Evolutionary conservation across 2,888 invertebrate genomes (phyloP).

Genomic region (Gymnoscelis rufifasciata): DNA sequence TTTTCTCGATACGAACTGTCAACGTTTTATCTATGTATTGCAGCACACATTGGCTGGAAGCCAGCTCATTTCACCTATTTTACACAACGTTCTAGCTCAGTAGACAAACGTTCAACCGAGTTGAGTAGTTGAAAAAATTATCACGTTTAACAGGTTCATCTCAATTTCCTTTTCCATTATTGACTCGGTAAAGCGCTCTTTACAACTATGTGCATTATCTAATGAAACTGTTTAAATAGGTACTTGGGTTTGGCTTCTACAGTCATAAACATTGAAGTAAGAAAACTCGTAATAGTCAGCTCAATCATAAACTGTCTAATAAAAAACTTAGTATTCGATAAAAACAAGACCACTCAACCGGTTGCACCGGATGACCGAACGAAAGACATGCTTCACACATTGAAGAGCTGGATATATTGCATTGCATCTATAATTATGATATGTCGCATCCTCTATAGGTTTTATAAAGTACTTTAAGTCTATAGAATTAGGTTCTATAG

Average conservation of each 20-base stretch:
- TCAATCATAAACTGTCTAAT: slow-evolving; percentile 1
- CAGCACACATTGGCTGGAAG: slow-evolving; percentile 52
- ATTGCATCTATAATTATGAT: neutral
- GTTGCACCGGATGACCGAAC: slow-evolving; percentile 31
- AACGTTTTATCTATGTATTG: slow-evolving; percentile 44
- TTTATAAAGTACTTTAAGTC: too few relatives aligned
- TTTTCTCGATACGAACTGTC: slow-evolving; percentile 46
- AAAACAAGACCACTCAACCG: slow-evolving; percentile 10
- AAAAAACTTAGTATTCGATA: slow-evolving; percentile 1
- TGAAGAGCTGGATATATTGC: neutral
- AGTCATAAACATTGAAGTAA: too few relatives aligned
- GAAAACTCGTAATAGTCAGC: slow-evolving; percentile 4
- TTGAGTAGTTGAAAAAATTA: neutral
- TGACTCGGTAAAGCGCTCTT: too few relatives aligned
- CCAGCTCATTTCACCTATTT: slow-evolving; percentile 62
- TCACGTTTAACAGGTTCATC: too few relatives aligned
- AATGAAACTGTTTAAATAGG: too few relatives aligned
- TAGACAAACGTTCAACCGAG: slow-evolving; percentile 2
- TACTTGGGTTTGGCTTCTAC: neutral
- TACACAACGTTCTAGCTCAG: slow-evolving; percentile 14
- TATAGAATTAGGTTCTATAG: too few relatives aligned
- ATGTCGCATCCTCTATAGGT: neutral
- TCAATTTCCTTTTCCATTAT: too few relatives aligned
- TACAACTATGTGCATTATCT: too few relatives aligned
- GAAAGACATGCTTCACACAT: slow-evolving; percentile 20